phyloP scores from a whole-genome alignment of 2,113 vertebrate species.

The Mustelus asterias region DNA sequence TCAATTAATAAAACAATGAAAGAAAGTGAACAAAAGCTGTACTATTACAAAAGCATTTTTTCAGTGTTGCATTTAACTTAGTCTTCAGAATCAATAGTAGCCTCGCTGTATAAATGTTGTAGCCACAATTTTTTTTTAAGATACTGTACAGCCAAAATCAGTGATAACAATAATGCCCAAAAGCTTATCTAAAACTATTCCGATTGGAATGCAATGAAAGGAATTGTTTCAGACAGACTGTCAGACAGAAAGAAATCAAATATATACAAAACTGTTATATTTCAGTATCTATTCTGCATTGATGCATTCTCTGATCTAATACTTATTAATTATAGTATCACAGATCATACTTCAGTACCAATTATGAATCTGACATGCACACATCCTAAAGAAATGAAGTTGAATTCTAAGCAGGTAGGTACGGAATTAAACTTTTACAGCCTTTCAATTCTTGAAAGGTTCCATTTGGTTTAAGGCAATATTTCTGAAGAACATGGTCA shows the following conservation, averaged over 20 bases:
- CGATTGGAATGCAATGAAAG: not conserved
- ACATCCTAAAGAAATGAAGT: not conserved
- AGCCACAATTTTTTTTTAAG: not conserved
- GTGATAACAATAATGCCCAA: not conserved
- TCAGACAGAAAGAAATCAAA: not conserved
- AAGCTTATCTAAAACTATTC: conserved; percentile 5
- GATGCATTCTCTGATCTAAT: not conserved
- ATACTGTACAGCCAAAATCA: not conserved
- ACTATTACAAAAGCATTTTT: not conserved
- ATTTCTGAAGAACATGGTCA: not conserved
- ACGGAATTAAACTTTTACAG: not conserved
- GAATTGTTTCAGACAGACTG: not conserved
- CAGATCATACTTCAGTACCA: not conserved
- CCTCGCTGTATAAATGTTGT: not conserved
- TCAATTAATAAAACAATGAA: not conserved
- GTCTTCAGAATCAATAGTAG: not conserved
- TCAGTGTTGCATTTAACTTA: not conserved
- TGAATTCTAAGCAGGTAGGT: not conserved
- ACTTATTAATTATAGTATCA: not conserved
- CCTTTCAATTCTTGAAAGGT: not conserved
- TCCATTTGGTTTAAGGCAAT: not conserved
- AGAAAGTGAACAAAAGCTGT: not conserved
- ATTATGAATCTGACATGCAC: not conserved
- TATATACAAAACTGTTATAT: not conserved
- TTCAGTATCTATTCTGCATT: not conserved